Evolutionary conservation across 2,888 invertebrate genomes (phyloP), one percentile per base, ranked within the genome.

Genomic region (Drosophila cracens): DNA sequence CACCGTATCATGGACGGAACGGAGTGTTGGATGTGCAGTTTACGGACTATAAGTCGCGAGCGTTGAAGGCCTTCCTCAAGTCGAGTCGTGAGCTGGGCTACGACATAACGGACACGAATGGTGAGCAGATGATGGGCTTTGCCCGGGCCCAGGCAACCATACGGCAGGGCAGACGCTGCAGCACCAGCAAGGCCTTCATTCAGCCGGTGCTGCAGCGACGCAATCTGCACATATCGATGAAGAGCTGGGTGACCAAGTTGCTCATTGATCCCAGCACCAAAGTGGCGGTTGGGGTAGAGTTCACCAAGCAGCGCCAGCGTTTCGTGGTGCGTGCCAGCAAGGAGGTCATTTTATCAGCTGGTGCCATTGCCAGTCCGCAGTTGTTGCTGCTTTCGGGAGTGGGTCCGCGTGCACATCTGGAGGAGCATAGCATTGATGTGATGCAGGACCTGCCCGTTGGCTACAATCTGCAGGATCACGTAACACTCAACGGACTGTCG

Each of bases 371-470:
- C 79, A 96, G 97, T 2, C 97, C 98, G 0, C 98, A 98, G 90
- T 92, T 98, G 5, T 92, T 98, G 53, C 96, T 98, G 97, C 92
- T 98, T 18, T 97, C 97, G 0, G 98, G 98, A 16, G 94, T 98
- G 34, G 97, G 97, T 0, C 96, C 97, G 0, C 93, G 91, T 36
- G 93, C 94, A 0, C 95, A 96, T 87, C 93, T 97, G 7, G 85
- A 92, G 27, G 93, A 94, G 38, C 87, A 95, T 10, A 94, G 94
- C 4, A 96, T 97, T 60, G 92, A 94, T 0, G 94, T 96, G 2
- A 88, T 96, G 40, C 94, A 95, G 74, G 94, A 97, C 90, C 94
- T 96, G 2, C 95, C 95, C 3, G 97, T 97, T 0, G 97, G 97
- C 11, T 95, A 95, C 86, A 97, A 97, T 92, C 94, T 97, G 0